phyloP scores from a whole-genome alignment of 2,113 vertebrate genomes.

The Patagioenas fasciata region DNA sequence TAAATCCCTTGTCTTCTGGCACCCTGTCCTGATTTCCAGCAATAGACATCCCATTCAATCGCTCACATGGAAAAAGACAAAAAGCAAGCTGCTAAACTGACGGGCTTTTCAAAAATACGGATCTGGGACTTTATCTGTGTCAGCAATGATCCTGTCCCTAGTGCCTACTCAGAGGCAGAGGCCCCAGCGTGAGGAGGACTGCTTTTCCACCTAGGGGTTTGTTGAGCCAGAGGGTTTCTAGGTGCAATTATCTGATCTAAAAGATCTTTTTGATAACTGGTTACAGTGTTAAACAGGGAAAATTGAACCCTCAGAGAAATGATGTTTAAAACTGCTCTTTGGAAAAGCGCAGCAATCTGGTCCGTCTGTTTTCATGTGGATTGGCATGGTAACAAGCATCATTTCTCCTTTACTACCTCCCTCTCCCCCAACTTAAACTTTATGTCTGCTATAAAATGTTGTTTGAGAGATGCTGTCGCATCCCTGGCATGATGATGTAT shows the following conservation, averaged over 20 bases:
- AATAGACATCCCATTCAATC: background rate
- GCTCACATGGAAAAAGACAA: background rate
- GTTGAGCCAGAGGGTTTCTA: background rate
- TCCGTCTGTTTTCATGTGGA: conserved; percentile 5
- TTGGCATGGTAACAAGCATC: conserved; percentile 17
- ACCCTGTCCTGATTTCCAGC: background rate
- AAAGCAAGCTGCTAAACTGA: background rate
- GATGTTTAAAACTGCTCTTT: background rate
- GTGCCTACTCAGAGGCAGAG: background rate
- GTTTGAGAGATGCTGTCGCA: background rate
- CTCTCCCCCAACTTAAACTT: background rate
- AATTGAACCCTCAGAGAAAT: background rate
- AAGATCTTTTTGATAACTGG: background rate
- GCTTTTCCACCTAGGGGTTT: no score
- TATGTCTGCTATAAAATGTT: background rate
- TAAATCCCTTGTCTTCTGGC: background rate
- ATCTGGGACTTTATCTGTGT: background rate
- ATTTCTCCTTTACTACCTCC: background rate
- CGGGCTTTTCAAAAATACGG: background rate
- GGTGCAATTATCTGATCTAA: background rate
- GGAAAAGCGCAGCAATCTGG: background rate
- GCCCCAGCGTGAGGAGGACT: background rate
- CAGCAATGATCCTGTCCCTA: background rate
- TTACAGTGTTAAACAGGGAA: background rate
- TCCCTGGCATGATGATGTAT: background rate